Base-by-base conservation (phyloP, 1,140 invertebrate genomes). In the Nasonia longicornis region DNA sequence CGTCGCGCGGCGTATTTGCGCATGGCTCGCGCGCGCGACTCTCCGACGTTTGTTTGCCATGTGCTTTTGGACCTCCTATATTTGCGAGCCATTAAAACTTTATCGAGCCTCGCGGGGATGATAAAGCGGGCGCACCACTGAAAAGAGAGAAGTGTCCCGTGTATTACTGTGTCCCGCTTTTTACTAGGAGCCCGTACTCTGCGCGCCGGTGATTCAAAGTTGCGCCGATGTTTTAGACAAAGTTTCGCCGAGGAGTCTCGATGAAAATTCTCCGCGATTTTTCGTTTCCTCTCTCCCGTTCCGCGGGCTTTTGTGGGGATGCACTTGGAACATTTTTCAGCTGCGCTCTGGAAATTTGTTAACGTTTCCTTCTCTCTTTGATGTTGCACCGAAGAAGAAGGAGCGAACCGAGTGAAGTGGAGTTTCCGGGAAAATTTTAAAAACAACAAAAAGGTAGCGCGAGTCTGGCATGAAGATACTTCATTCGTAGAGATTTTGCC, bases 31-130 rank as follows among this genome's bases (percentile, higher is more conserved):
- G n/a, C 77, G 67, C 45, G 16, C 73, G 63, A 64, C 42, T 69
- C 79, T 42, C 77, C 29, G 63, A 70, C 79, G 79, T 79, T 45
- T 83, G 78, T 82, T 82, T 78, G 70, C 77, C 76, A 45, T 81
- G 70, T 71, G 77, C 76, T 81, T 58, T 67, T 81, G 80, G 77
- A 74, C 64, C 75, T 70, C 63, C 64, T 79, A 66, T 83, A 78
- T 82, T 81, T 82, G 76, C 79, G 74, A 83, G 82, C 82, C 85
- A 83, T 84, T 83, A 84, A 84, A 84, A 84, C 81, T 84, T 83
- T 83, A 83, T 75, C 63, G 26, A 72, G 72, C 38, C 12, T 16
- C 20, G 16, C 70, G 70, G 38, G 70, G 11, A 72, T 72, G 70
- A 72, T 72, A 72, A 72, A 72, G 70, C 38, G 70, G 52, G 38